Evolutionary conservation across 2,113 vertebrate genomes (phyloP).

Genomic region (Pachypanchax playfairii): DNA sequence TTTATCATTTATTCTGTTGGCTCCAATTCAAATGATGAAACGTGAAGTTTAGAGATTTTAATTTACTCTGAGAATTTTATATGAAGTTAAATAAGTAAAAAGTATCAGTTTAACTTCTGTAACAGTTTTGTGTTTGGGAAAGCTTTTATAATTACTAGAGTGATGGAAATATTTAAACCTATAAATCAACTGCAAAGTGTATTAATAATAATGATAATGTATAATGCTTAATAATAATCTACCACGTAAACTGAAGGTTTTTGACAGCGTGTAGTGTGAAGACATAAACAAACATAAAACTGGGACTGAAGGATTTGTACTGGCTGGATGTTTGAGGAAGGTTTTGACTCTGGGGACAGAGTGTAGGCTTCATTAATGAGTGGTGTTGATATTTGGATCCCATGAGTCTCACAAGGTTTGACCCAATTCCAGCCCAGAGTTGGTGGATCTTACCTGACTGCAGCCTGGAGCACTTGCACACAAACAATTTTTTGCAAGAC

Average conservation of each 20-base stretch:
- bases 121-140: neutral
- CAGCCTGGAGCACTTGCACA: neutral
- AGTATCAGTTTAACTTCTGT: neutral
- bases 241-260: neutral
- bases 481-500: neutral
- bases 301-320: conserved; percentile 9
- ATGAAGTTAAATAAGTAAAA: too few relatives aligned
- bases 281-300: neutral
- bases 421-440: neutral
- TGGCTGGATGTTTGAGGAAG: neutral
- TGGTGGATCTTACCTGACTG: neutral
- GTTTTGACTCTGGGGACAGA: neutral
- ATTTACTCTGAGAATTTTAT: too few relatives aligned
- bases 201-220: too few relatives aligned
- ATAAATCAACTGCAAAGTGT: too few relatives aligned
- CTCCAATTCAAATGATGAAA: neutral
- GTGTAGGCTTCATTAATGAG: neutral
- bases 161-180: neutral
- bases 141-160: neutral
- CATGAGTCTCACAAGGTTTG: neutral
- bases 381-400: neutral
- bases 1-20: neutral
- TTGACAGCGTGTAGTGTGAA: neutral
- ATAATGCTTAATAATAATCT: neutral
- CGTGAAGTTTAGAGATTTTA: neutral